These are phyloP conservation scores for Brienomyrus longianalis DNA, from an alignment of 2,113 vertebrate species.

Conservation along the genomic window DNA sequence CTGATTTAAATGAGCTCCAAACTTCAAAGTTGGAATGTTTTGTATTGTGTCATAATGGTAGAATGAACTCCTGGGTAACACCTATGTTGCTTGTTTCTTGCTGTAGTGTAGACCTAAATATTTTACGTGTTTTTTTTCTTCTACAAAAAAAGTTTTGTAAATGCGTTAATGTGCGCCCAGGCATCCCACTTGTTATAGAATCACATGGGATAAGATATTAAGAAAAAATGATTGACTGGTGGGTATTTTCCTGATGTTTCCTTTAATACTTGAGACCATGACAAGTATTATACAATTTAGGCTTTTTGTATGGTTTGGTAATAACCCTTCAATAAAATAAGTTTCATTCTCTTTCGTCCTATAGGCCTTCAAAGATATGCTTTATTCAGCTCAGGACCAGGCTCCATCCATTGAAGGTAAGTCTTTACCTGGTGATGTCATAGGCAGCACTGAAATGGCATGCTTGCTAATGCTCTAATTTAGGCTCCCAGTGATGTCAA, in stretches of 20 bases:
- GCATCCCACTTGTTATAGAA: neutral
- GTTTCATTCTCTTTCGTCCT: slow-evolving; percentile 22
- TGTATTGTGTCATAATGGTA: neutral
- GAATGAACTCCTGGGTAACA: no score
- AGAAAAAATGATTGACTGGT: neutral
- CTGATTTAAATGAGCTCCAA: neutral
- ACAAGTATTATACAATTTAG: neutral
- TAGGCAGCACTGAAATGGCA: neutral
- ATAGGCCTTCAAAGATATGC: slow-evolving; percentile 97
- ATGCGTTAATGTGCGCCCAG: neutral
- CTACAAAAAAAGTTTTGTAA: neutral
- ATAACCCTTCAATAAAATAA: neutral
- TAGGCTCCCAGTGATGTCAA: neutral
- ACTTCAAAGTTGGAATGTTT: neutral
- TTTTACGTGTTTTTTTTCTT: no score
- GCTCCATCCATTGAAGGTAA: slow-evolving; percentile 90
- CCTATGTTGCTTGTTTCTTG: no score
- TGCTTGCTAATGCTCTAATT: neutral
- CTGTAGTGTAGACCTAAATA: no score
- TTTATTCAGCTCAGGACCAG: slow-evolving; percentile 97
- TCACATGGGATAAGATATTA: neutral
- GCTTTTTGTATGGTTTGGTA: neutral
- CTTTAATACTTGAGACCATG: neutral
- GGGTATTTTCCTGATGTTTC: neutral
- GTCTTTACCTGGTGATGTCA: neutral